Evolutionary conservation across 2,888 invertebrate species (phyloP), one percentile per base, ranked within the genome.

Genomic region (Embidobia sp.): DNA sequence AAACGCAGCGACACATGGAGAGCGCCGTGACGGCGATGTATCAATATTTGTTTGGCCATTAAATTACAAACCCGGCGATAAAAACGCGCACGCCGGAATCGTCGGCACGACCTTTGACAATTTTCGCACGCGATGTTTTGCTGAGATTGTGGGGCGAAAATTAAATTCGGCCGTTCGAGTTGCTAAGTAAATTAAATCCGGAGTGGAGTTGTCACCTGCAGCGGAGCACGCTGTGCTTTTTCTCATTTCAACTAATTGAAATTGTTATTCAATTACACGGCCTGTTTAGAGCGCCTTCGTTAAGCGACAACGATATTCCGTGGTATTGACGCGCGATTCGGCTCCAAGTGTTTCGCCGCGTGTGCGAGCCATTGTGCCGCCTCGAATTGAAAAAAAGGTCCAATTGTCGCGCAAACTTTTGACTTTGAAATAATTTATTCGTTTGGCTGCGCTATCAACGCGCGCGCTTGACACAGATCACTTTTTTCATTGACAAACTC

Each of bases 401-500:
- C 22, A 22, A 22, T 22, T 22, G 29, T 29, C n/a, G 29, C 3
- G 6, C n/a, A 29, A 7, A 29, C n/a, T 29, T 29, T 29, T 29
- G 29, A 16, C 44, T 44, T 44, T 44, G 57, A 44, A 44, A n/a
- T 57, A 29, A 57, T 57, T 57, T 19, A 42, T 31, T 31, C 31
- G 31, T 57, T 29, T 55, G 55, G 2, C 27, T 6, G 10, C 15
- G 27, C 26, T 7, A 13, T 16, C 11, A 55, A 27, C 53, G 27
- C 35, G 27, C 35, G 35, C 42, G 57, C 57, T 57, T 59, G 44
- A 59, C 59, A 26, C 27, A 33, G 22, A 46, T 59, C 46, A 46
- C 46, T 46, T 33, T 59, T 59, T 59, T 46, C 59, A 59, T 59
- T 59, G 35, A 59, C 59, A 46, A 46, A 59, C 59, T 46, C 59